A percentile compares a stretch with the other conserved stretches of the same genome.
Conservation (phyloP, 2,797 vertebrate genomes). For the Mus caroli region DNA sequence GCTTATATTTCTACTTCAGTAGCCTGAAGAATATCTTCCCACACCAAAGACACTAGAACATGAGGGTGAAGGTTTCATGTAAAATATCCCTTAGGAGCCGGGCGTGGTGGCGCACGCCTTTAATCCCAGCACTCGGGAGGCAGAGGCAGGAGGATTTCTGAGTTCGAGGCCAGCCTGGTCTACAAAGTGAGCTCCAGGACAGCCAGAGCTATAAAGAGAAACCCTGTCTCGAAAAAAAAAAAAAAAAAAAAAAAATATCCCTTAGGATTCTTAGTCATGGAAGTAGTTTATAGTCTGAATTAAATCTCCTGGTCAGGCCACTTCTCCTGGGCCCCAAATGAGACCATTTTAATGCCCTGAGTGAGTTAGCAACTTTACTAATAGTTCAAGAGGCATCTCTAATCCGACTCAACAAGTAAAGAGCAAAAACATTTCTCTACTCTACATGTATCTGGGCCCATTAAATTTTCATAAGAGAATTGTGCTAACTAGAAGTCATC, state of each 20-base stretch:
- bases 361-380: conserved; percentile 54
- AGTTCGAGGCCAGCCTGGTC: no score
- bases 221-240: no score
- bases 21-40: not conserved
- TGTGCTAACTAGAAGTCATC: conserved; percentile 35
- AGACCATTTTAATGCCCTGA: not conserved
- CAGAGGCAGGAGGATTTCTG: no score
- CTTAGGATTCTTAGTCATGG: not conserved
- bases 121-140: no score
- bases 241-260: no score
- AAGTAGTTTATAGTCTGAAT: conserved; percentile 38
- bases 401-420: not conserved
- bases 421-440: not conserved
- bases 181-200: no score
- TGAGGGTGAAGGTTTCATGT: not conserved
- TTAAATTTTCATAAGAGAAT: not conserved
- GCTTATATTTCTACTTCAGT: not conserved
- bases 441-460: not conserved
- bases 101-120: no score
- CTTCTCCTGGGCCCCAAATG: not conserved
- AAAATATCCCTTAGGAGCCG: not conserved
- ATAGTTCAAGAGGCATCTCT: not conserved
- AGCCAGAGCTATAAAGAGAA: no score
- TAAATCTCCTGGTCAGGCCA: conserved; percentile 3
- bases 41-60: not conserved